Evolutionary conservation across 2,113 vertebrate genomes (phyloP).

Genomic region (Gasterosteus nipponicus): DNA sequence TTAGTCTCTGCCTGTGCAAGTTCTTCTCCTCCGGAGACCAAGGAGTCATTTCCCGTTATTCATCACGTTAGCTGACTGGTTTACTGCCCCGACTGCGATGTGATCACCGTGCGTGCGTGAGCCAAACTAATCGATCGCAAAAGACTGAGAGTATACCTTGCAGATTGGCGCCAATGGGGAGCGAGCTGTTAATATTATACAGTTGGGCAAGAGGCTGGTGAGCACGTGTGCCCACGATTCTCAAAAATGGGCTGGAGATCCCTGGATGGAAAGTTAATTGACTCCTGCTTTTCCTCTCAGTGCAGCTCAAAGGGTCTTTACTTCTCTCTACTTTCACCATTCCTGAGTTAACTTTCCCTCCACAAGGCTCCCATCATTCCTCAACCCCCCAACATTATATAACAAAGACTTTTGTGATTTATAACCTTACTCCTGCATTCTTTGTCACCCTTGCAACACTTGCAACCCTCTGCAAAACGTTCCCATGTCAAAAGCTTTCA

Average conservation of each 20-base stretch:
- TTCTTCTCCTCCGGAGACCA: not conserved
- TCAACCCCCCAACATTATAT: conserved; percentile 22
- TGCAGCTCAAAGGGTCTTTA: conserved; percentile 68
- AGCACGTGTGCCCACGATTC: not conserved
- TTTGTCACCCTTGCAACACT: conserved; percentile 40
- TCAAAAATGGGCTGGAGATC: conserved; percentile 17
- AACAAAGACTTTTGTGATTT: conserved; percentile 44
- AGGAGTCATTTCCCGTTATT: not conserved
- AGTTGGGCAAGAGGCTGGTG: not conserved
- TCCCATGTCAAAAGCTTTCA: conserved; percentile 55
- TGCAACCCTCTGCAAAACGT: conserved; percentile 47
- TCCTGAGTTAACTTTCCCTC: conserved; percentile 33
- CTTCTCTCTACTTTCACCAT: conserved; percentile 15
- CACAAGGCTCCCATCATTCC: conserved; percentile 25
- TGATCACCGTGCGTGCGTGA: not conserved
- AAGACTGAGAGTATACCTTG: not conserved
- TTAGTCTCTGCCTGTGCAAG: not conserved
- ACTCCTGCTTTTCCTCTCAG: conserved; percentile 70
- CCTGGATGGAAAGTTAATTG: conserved; percentile 19
- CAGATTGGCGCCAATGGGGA: conserved; percentile 16
- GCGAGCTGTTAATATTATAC: conserved; percentile 25
- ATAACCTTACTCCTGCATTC: conserved; percentile 36
- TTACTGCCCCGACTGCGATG: not conserved
- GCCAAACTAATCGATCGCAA: not conserved
- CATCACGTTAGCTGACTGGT: not conserved